Evolutionary conservation across 1,140 invertebrate genomes (phyloP).

Genomic region (Euura saliciscinereae): DNA sequence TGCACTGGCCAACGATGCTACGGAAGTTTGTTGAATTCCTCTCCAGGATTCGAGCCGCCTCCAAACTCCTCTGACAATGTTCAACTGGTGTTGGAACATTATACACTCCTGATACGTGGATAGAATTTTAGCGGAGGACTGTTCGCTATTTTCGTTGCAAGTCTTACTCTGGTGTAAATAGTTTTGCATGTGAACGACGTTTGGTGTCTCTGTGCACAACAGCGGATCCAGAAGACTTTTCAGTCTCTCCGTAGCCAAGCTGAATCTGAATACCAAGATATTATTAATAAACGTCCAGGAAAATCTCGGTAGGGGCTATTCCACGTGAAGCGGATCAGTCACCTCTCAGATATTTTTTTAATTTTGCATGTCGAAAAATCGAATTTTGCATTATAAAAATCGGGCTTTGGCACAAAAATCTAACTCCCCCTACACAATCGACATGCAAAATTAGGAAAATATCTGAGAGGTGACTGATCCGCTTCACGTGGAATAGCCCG

Average conservation of each 20-base stretch:
- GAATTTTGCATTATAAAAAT: too few species aligned
- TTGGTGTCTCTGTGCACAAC: conserved; percentile 76
- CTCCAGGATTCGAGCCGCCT: conserved; percentile 68
- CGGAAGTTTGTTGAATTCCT: conserved; percentile 46
- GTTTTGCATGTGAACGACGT: conserved; percentile 79
- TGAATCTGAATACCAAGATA: conserved; percentile 61
- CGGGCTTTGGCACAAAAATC: too few species aligned
- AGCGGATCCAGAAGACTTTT: conserved; percentile 78
- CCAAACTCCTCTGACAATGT: conserved; percentile 76
- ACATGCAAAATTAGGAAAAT: too few species aligned
- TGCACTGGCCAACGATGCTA: conserved; percentile 62
- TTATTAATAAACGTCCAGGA: conserved; percentile 9
- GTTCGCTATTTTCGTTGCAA: conserved; percentile 64
- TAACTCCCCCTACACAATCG: too few species aligned
- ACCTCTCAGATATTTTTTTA: too few species aligned
- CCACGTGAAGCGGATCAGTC: too few species aligned
- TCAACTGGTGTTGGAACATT: conserved; percentile 80
- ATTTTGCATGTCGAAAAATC: too few species aligned
- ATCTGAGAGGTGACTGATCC: too few species aligned
- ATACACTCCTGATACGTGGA: conserved; percentile 84
- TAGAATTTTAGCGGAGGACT: conserved; percentile 72
- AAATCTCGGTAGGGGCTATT: conserved; percentile 15
- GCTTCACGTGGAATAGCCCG: too few species aligned
- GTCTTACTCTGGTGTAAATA: conserved; percentile 68
- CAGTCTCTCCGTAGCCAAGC: conserved; percentile 81